Evolutionary conservation across 1,140 invertebrate species (phyloP).

Genomic region (Anoplolepis gracilipes): DNA sequence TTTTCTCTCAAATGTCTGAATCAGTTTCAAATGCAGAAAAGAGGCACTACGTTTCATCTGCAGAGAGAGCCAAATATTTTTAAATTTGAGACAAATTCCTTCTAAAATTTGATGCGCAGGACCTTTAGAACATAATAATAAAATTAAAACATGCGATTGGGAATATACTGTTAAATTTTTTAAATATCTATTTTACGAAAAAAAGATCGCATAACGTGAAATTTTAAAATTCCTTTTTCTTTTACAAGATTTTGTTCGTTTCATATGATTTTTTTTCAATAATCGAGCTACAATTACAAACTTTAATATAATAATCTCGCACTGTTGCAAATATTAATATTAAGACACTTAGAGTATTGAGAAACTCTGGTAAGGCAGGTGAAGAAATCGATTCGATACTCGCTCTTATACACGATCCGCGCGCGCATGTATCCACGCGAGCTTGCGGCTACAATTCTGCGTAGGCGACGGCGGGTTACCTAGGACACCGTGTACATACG

Average conservation of each 20-base stretch:
- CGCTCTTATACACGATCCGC: constrained; percentile 39
- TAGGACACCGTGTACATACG: constrained; percentile 71
- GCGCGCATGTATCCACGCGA: neutral
- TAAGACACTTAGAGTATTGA: constrained; percentile 48
- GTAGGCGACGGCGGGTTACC: constrained; percentile 60
- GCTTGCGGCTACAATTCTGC: neutral
- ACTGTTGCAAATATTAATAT: constrained; percentile 27
- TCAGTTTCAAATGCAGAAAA: neutral
- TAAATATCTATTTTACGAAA: neutral
- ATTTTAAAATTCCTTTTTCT: neutral
- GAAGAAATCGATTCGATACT: constrained; percentile 72
- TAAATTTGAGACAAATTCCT: neutral
- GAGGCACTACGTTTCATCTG: neutral
- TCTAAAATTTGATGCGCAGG: too few relatives aligned
- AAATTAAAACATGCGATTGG: neutral
- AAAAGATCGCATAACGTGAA: neutral
- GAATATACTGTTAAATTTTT: neutral
- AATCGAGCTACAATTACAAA: neutral
- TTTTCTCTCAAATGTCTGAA: neutral
- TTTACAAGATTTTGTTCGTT: neutral
- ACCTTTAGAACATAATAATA: neutral
- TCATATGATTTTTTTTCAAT: neutral
- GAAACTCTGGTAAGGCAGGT: constrained; percentile 66
- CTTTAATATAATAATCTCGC: neutral
- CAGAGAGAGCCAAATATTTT: neutral